These are phyloP conservation scores for Meles meles DNA, from an alignment of 2,113 vertebrate genomes.

Conservation along the genomic window DNA sequence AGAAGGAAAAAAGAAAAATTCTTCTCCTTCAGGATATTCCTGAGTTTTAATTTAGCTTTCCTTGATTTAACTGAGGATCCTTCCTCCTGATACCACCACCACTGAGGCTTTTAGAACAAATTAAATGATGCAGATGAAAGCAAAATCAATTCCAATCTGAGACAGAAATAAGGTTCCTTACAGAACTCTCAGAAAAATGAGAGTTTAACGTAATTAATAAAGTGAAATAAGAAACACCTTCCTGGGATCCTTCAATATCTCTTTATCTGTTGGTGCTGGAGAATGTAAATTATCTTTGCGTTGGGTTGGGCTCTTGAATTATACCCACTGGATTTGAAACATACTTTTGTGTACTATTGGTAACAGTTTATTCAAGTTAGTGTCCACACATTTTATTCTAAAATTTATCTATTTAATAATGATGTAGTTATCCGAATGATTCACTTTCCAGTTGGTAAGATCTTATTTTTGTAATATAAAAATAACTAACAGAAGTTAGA, in stretches of 20 bases:
- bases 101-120: constrained; percentile 1
- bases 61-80: background rate
- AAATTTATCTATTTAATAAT: background rate
- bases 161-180: constrained; percentile 19
- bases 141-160: constrained; percentile 60
- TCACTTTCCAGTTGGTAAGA: background rate
- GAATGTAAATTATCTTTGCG: background rate
- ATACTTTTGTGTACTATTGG: background rate
- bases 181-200: constrained; percentile 7
- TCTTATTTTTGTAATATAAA: background rate
- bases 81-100: background rate
- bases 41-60: constrained; percentile 10
- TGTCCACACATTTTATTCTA: background rate
- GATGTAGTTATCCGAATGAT: background rate
- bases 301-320: background rate
- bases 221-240: background rate
- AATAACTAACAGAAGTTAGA: background rate
- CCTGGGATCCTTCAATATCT: background rate
- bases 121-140: constrained; percentile 35
- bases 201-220: constrained; percentile 39
- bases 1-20: background rate
- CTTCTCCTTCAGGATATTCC: background rate
- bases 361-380: background rate
- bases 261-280: background rate
- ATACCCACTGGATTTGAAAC: background rate